Evolutionary conservation across 2,113 vertebrate genomes (phyloP), one percentile per base, ranked within the genome.

Genomic region (Neogale vison): DNA sequence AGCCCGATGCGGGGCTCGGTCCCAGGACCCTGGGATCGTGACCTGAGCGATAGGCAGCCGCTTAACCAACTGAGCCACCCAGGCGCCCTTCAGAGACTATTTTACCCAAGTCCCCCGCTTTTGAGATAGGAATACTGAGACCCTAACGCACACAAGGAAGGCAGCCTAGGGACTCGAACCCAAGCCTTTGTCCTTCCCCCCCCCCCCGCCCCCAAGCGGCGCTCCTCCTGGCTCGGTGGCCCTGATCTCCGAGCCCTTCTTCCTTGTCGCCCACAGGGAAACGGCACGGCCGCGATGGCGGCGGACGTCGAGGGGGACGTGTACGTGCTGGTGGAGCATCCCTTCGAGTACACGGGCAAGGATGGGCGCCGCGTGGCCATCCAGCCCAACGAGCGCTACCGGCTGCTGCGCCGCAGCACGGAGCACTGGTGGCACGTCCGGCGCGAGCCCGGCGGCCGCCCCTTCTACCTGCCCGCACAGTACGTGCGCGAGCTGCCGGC

Each of bases 351-450:
- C 98, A 99, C 96, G 0, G 97, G 99, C 17, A 99, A 98, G 95
- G 99, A 99, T 0, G 99, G 99, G 3, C 98, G 96, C 45, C 96
- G 98, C 3, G 98, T 99, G 8, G 98, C 99, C 98, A 99, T 99
- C 98, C 99, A 99, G 77, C 99, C 99, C 11, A 98, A 99, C 1
- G 99, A 99, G 96, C 98, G 98, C 86, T 99, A 99, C 88, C 97
- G 99, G 61, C 99, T 99, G 39, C 94, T 99, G 79, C 98, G 98
- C 72, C 99, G 99, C 83, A 99, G 99, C 39, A 99, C 99, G 3
- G 98, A 99, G 15, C 99, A 99, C 98, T 99, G 99, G 99, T 99
- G 99, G 99, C 99, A 99, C 2, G 99, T 99, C 69, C 94, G 98
- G 86, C 80, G 99, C 93, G 96, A 99, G 99, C 93, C 98, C 42